phyloP scores from a whole-genome alignment of 2,888 invertebrate species.

The Drosophila recens region DNA sequence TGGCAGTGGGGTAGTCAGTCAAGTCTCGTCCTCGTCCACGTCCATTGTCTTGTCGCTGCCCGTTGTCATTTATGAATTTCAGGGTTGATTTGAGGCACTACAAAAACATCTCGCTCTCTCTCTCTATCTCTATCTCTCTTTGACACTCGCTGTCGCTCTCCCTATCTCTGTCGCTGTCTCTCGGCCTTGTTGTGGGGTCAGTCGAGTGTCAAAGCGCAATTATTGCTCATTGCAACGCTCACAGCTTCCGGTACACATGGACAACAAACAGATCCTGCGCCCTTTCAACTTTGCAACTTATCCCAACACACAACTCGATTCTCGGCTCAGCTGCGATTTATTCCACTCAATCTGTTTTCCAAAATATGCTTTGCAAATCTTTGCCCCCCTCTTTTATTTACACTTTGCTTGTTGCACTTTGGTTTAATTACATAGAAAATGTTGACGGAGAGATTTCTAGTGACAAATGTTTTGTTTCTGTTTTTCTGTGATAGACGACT shows the following conservation, averaged over 20 bases:
- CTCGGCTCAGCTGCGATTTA: slow-evolving; percentile 57
- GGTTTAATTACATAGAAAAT: slow-evolving; percentile 46
- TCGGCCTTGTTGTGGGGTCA: slow-evolving; percentile 13
- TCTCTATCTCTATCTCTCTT: not conserved
- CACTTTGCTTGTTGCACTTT: slow-evolving; percentile 26
- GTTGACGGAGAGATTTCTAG: slow-evolving; percentile 18
- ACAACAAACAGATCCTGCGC: slow-evolving; percentile 16
- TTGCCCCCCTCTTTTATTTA: not conserved
- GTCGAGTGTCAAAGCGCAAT: slow-evolving; percentile 65
- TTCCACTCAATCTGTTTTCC: slow-evolving; percentile 64
- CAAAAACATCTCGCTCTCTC: slow-evolving; percentile 2
- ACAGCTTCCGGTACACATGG: slow-evolving; percentile 27
- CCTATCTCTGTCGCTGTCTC: not conserved
- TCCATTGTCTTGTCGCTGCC: slow-evolving; percentile 60
- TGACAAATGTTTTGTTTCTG: slow-evolving; percentile 45
- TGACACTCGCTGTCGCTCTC: not conserved
- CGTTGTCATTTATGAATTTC: slow-evolving; percentile 58
- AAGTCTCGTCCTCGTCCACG: slow-evolving; percentile 42
- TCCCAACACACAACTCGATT: slow-evolving; percentile 6
- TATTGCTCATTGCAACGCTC: slow-evolving; percentile 61
- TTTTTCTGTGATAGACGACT: not conserved
- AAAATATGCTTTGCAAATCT: slow-evolving; percentile 24
- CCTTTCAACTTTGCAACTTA: slow-evolving; percentile 21
- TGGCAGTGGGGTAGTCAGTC: slow-evolving; percentile 27
- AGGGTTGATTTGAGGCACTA: slow-evolving; percentile 65